Evolutionary conservation across 2,797 vertebrate genomes (phyloP), one percentile per base, ranked within the genome.

Genomic region (Pogonophryne albipinna): DNA sequence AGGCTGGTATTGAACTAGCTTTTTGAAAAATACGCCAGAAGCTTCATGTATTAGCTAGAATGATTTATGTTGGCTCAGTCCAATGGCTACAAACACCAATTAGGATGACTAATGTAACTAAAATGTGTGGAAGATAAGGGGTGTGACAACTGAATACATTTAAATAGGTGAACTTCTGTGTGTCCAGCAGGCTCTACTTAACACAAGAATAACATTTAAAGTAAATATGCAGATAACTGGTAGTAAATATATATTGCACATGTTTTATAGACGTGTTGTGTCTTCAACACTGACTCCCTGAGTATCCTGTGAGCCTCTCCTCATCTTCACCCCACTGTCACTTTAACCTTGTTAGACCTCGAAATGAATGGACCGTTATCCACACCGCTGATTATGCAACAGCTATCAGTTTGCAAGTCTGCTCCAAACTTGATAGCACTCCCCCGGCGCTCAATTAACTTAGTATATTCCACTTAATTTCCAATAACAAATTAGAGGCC

Each of bases 401-500:
- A 71, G 64, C 73, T 60, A 62, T 64, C 53, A 12, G 64, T 76
- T 80, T 79, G 72, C 59, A 56, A 47, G 53, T 58, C 70, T 62
- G 62, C 65, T 74, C 69, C 66, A 71, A 83, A 79, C 82, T 57
- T 74, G 81, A 89, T 79, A 82, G 74, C 69, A 38, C 66, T 77
- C 84, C 75, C 81, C 68, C n/a, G 20, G 67, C 62, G 71, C 79
- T 85, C 76, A 88, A 87, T 76, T 81, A 76, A 75, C 74, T 74
- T 82, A 84, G 78, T 70, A 73, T 85, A 74, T 78, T 77, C 71
- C 70, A 75, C 79, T 74, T 90, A 59, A 85, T 79, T 82, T 87
- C 76, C 74, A 67, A 79, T 80, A 84, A 73, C 64, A 83, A 80
- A 73, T 85, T 79, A 68, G 66, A 57, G 70, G 49, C 52, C 11